These are phyloP conservation scores for Troides aeacus DNA, from an alignment of 2,888 invertebrate species.

Conservation along the genomic window DNA sequence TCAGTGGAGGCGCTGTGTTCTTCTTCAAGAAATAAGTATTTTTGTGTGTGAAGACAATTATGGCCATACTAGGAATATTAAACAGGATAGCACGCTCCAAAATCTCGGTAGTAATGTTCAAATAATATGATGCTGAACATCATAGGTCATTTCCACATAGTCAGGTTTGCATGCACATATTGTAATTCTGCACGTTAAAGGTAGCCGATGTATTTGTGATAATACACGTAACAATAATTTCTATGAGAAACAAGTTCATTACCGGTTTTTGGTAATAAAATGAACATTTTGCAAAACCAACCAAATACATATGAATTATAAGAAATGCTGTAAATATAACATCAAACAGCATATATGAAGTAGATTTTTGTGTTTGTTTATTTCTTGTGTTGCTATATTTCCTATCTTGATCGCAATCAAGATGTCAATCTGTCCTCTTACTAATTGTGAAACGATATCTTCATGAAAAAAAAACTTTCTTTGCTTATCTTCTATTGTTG, in stretches of 20 bases:
- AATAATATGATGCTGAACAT: slow-evolving; percentile 40
- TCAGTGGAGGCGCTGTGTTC: no score
- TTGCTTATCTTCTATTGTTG: no score
- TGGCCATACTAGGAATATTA: not conserved
- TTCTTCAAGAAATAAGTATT: not conserved
- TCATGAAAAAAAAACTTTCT: no score
- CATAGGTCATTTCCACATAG: slow-evolving; percentile 36
- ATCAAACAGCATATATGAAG: no score
- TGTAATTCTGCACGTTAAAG: slow-evolving; percentile 23
- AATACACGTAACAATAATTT: not conserved
- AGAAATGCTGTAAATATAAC: no score
- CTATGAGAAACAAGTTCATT: not conserved
- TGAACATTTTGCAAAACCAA: not conserved
- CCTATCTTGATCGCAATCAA: no score
- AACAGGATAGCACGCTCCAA: slow-evolving; percentile 45
- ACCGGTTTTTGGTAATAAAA: not conserved
- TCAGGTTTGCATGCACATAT: slow-evolving; percentile 25
- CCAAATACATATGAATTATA: no score
- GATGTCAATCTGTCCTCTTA: no score
- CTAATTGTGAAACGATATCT: no score
- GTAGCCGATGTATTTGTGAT: not conserved
- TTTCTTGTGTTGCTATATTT: no score
- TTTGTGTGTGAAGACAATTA: not conserved
- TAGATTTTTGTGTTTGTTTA: no score
- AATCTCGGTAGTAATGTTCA: slow-evolving; percentile 41